Evolutionary conservation across 64 coral and sea anemone genomes (phyloP).

Genomic region (Trachythela sp.): DNA sequence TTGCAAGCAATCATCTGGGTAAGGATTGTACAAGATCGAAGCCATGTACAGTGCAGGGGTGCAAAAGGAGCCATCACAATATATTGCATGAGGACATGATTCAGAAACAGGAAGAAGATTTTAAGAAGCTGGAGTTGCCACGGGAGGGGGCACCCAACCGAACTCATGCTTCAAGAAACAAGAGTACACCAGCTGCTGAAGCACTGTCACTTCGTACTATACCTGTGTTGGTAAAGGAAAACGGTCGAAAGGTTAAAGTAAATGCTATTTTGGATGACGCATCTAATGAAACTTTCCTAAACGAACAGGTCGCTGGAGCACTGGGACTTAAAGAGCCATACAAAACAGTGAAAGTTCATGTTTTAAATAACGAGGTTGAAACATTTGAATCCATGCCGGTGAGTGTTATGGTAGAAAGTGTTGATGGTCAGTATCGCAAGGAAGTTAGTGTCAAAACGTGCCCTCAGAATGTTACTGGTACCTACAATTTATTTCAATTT

Average conservation of each 20-base stretch:
- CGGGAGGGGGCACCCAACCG: background rate
- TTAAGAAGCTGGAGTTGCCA: background rate
- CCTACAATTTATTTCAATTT: too few relatives aligned
- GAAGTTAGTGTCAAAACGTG: background rate
- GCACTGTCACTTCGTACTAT: background rate
- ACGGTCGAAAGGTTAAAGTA: background rate
- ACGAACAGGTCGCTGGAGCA: background rate
- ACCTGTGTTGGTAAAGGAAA: background rate
- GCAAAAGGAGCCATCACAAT: background rate
- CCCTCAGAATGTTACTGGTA: background rate
- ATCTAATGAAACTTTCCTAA: constrained; percentile 5
- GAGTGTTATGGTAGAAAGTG: background rate
- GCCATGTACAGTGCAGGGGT: background rate
- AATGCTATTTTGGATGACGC: background rate
- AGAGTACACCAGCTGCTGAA: background rate
- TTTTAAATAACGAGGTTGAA: background rate
- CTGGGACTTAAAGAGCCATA: background rate
- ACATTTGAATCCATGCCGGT: constrained; percentile 17
- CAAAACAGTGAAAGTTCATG: background rate
- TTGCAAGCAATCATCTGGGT: background rate
- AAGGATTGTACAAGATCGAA: background rate
- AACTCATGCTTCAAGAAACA: background rate
- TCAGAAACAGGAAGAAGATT: background rate
- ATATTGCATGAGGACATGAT: background rate
- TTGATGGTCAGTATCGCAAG: background rate